phyloP scores from a whole-genome alignment of 2,797 vertebrate species.

The Chrosomus eos region DNA sequence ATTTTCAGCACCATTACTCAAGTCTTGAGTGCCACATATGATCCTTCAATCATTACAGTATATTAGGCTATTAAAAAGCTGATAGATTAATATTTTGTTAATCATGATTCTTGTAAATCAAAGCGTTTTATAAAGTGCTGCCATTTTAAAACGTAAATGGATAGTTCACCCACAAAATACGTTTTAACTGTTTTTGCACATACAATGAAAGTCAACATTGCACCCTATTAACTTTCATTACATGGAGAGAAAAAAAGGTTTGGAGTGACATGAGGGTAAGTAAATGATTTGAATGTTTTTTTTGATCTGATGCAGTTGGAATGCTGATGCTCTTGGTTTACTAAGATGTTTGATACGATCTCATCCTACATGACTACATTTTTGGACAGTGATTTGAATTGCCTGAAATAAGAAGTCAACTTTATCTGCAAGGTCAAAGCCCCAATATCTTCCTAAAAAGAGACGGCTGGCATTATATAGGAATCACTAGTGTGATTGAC shows the following conservation, averaged over 20 bases:
- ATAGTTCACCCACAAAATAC: not conserved
- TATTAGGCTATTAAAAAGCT: not conserved
- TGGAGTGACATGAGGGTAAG: not conserved
- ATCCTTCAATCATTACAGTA: not conserved
- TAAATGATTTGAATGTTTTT: no score
- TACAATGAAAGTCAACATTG: not conserved
- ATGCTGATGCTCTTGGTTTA: not conserved
- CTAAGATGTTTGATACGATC: no score
- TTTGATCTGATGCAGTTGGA: not conserved
- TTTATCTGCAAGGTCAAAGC: constrained; percentile 29
- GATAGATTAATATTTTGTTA: not conserved
- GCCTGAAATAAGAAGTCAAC: not conserved
- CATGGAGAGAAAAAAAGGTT: not conserved
- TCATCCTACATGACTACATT: not conserved
- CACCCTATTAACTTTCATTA: not conserved
- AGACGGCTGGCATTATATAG: not conserved
- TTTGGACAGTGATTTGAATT: not conserved
- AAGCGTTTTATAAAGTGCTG: not conserved
- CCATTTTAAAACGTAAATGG: not conserved
- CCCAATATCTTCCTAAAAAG: constrained; percentile 20
- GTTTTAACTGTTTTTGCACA: not conserved
- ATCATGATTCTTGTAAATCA: not conserved
- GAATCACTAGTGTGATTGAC: constrained; percentile 27
- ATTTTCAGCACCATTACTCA: not conserved
- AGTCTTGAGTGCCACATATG: not conserved